Evolutionary conservation across 1,140 invertebrate genomes (phyloP).

Genomic region (Drosophila kikkawai): DNA sequence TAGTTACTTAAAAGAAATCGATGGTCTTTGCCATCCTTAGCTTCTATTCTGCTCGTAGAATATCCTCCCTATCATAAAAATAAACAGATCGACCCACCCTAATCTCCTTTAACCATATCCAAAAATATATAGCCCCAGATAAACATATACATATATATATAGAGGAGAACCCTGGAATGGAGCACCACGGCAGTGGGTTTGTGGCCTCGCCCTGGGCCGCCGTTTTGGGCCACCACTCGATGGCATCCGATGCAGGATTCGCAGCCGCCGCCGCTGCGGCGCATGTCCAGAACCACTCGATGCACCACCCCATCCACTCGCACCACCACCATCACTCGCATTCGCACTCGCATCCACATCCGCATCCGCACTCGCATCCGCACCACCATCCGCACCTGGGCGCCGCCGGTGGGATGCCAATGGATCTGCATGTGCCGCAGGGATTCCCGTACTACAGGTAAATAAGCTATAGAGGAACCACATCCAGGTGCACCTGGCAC

Average conservation of each 20-base stretch:
- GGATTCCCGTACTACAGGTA: slow-evolving; percentile 95
- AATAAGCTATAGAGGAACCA: slow-evolving; percentile 32
- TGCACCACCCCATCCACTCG: slow-evolving; percentile 72
- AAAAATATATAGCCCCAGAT: slow-evolving; percentile 26
- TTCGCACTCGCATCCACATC: slow-evolving; percentile 83
- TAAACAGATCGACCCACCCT: neutral
- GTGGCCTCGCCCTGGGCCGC: slow-evolving; percentile 90
- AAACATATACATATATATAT: slow-evolving; percentile 30
- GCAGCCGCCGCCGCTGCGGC: slow-evolving; percentile 85
- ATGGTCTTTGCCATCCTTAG: neutral
- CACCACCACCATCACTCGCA: slow-evolving; percentile 83
- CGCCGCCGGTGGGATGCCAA: slow-evolving; percentile 88
- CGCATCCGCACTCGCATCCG: slow-evolving; percentile 78
- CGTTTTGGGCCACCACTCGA: slow-evolving; percentile 88
- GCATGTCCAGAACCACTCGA: slow-evolving; percentile 84
- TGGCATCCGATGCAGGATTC: slow-evolving; percentile 85
- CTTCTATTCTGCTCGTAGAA: neutral
- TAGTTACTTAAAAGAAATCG: neutral
- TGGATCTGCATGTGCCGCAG: slow-evolving; percentile 94
- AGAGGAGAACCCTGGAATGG: slow-evolving; percentile 85
- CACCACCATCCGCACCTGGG: slow-evolving; percentile 68
- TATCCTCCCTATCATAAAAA: neutral
- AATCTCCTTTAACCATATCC: slow-evolving; percentile 9
- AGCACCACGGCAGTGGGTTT: slow-evolving; percentile 89
- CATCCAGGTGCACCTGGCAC: slow-evolving; percentile 28